Evolutionary conservation across 2,113 vertebrate species (phyloP), one percentile per base, ranked within the genome.

Genomic region (Hypocryptadius cinnamomeus): DNA sequence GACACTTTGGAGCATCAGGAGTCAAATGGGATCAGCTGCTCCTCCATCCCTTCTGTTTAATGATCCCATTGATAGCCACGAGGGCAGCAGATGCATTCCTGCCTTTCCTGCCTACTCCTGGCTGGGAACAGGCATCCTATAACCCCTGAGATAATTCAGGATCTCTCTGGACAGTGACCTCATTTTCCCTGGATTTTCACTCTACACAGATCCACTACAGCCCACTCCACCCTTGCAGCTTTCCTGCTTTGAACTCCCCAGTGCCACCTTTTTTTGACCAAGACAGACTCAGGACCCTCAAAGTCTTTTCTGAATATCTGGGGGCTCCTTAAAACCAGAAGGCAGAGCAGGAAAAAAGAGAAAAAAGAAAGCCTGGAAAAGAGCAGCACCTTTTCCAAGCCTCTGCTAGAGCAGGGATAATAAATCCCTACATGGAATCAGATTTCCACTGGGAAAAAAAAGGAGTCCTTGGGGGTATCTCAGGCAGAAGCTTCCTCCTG

Each of bases 1-100:
- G 94, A 87, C 79, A 79, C 85, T 77, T 27, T 8, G 51, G 81
- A 85, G 89, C 91, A 95, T 80, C 94, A 33, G n/a, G 74, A 94
- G 59, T 85, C 95, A 73, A 33, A 79, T 2, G 9, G 79, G 87
- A 89, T 92, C 91, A 93, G 81, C 94, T 79, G 81, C 89, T 89
- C 24, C 94, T 72, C 78, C 57, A 2, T 39, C 80, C 84, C 48
- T 7, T 69, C 73, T 22, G 14, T 16, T 65, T 69, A 48, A 77
- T 9, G 39, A 87, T 33, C 70, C 91, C 85, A 87, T 15, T 12
- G 80, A 93, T n/a, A 54, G 78, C 65, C 70, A 61, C 54, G 37
- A 84, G 93, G 90, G 47, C 87, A 90, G 56, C 60, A 70, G 79
- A 24, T 1, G 2, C 44, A 56, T 33, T 60, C 87, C 92, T 78